Conservation (phyloP, 1,140 invertebrate species). For the Pygmarrhopalites habei region DNA sequence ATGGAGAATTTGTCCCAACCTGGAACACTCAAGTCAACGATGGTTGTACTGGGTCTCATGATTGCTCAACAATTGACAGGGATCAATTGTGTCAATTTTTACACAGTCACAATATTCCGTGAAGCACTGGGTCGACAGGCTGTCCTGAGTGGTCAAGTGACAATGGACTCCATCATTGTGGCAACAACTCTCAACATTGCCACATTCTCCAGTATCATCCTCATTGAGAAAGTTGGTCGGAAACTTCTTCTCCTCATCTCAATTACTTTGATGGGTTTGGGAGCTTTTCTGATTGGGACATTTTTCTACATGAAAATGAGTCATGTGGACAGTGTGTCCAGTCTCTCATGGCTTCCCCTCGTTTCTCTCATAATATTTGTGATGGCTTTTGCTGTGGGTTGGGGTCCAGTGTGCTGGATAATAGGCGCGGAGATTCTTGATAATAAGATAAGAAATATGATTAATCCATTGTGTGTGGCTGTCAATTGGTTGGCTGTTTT, state of each 20-base stretch:
- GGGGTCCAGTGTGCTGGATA: constrained; percentile 52
- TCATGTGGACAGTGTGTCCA: neutral
- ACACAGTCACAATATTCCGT: constrained; percentile 32
- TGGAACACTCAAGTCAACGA: constrained; percentile 8
- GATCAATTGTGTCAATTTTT: constrained; percentile 33
- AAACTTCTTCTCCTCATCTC: constrained; percentile 26
- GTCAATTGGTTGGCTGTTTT: constrained; percentile 33
- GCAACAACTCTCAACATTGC: constrained; percentile 22
- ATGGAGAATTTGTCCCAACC: neutral
- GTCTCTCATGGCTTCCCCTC: constrained; percentile 44
- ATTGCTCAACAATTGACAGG: constrained; percentile 31
- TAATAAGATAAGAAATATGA: constrained; percentile 15
- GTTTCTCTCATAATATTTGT: constrained; percentile 47
- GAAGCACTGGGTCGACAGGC: constrained; percentile 10
- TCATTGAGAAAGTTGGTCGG: constrained; percentile 31
- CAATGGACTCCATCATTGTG: constrained; percentile 27
- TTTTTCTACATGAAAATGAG: constrained; percentile 28
- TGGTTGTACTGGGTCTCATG: constrained; percentile 25
- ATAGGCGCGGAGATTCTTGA: constrained; percentile 40
- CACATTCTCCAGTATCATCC: constrained; percentile 17
- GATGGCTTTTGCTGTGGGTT: constrained; percentile 49
- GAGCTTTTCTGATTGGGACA: constrained; percentile 20
- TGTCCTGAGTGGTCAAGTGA: constrained; percentile 18
- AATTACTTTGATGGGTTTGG: constrained; percentile 20
- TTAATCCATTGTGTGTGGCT: constrained; percentile 28